Evolutionary conservation across 2,888 invertebrate species (phyloP), one percentile per base, ranked within the genome.

Genomic region (Ophioninae sp.): DNA sequence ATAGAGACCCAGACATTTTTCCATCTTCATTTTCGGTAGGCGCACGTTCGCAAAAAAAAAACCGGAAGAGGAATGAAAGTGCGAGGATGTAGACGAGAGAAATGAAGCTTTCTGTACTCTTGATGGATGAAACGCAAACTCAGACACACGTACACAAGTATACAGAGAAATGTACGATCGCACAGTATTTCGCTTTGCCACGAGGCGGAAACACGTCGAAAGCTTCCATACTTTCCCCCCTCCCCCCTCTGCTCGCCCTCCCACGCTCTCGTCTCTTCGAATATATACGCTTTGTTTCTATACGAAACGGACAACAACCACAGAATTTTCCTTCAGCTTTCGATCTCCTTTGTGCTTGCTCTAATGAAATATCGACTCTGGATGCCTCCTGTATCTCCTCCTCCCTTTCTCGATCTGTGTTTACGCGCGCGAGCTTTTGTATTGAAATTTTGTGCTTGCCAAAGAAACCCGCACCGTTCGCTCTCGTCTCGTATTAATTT

Each of bases 341-440:
- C 65, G 17, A 41, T 72, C 41, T 58, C 65, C 64, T 56, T 58
- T 79, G 39, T 71, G 64, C 61, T 63, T 30, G 23, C 74, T 51
- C 9, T 83, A 81, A 84, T 81, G 78, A 84, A 84, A 81, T 84
- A 84, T 81, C 83, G 81, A 81, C 83, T 84, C 17, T 20, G 9
- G 64, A 41, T 30, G 20, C 37, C 37, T 30, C 58, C 17, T 7
- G 13, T 41, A 30, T 30, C 30, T 30, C 3, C n/a, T 51, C 20
- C 37, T 41, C 30, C 10, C 20, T 8, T 41, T 17, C 41, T 41
- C 20, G 7, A 64, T 64, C 37, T 20, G 10, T 10, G 22, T 59
- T 8, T 22, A 59, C 20, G 51, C 51, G 17, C 51, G 1, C 17
- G 9, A 59, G 51, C 68, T 13, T 22, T 23, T 8, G 8, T 9